A percentile compares a stretch with the other conserved stretches of the same genome.
These are phyloP conservation scores for Carcina quercana DNA, from an alignment of 2,888 invertebrate genomes.

Conservation along the genomic window DNA sequence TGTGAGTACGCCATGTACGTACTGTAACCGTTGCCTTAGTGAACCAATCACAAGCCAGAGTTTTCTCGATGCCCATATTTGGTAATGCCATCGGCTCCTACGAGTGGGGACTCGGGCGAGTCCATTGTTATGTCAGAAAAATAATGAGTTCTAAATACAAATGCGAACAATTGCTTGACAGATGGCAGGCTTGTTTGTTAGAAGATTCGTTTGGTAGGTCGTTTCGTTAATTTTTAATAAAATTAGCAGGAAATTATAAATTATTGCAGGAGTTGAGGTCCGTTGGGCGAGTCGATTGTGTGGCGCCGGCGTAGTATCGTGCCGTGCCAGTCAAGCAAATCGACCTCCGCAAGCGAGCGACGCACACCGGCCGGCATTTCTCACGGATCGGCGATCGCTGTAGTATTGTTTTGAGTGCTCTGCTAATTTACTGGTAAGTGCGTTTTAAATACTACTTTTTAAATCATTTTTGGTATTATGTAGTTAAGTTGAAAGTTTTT, in stretches of 20 bases:
- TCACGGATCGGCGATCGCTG: constrained; percentile 52
- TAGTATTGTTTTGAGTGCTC: constrained; percentile 33
- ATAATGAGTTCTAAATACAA: constrained; percentile 43
- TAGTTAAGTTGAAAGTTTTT: too few species aligned
- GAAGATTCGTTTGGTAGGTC: constrained; percentile 31
- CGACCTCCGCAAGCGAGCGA: constrained; percentile 49
- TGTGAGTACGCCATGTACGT: constrained; percentile 41
- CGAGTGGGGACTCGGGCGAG: constrained; percentile 67
- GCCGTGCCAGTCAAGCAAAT: constrained; percentile 52
- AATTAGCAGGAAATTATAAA: constrained; percentile 31
- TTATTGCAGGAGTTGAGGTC: constrained; percentile 46
- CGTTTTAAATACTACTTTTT: too few species aligned
- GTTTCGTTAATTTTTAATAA: constrained; percentile 32
- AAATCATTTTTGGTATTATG: too few species aligned
- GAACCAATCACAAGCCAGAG: constrained; percentile 78
- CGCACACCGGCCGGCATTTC: constrained; percentile 64
- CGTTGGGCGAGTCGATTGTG: constrained; percentile 51
- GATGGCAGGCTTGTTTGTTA: constrained; percentile 30
- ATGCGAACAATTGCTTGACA: constrained; percentile 42
- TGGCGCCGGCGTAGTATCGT: constrained; percentile 43
- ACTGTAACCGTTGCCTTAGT: constrained; percentile 66
- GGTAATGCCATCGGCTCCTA: constrained; percentile 79
- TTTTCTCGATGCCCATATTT: constrained; percentile 88
- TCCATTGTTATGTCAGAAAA: constrained; percentile 42
- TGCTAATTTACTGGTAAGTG: constrained; percentile 41